A percentile compares a stretch with the other conserved stretches of the same genome.
These are phyloP conservation scores for Gibbula magus DNA, from an alignment of 2,888 invertebrate species.

Conservation along the genomic window DNA sequence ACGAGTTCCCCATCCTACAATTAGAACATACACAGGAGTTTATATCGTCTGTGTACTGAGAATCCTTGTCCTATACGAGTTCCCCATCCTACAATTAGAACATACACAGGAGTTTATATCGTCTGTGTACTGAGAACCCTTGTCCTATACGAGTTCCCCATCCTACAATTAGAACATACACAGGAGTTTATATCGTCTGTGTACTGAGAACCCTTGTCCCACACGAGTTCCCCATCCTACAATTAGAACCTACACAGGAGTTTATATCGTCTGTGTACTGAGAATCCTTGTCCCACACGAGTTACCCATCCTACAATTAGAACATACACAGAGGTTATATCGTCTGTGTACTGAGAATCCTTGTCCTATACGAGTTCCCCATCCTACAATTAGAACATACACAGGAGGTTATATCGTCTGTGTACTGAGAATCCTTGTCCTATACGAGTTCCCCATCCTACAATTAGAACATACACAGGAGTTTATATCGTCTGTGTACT, in stretches of 20 bases:
- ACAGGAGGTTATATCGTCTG: too few species aligned
- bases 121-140: conserved; percentile 77
- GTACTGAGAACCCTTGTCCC: conserved; percentile 78
- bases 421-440: conserved; percentile 77
- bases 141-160: conserved; percentile 78
- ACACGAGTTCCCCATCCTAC: conserved; percentile 76
- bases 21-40: too few species aligned
- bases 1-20: conserved; percentile 74
- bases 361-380: conserved; percentile 79
- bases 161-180: conserved; percentile 39
- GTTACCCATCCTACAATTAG: conserved; percentile 69
- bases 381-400: conserved; percentile 40
- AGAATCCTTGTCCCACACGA: conserved; percentile 78
- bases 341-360: conserved; percentile 76
- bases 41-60: too few species aligned
- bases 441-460: conserved; percentile 77
- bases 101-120: too few species aligned
- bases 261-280: too few species aligned
- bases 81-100: conserved; percentile 65
- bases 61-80: conserved; percentile 78
- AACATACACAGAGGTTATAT: too few species aligned
- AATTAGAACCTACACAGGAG: too few species aligned
- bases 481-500: too few species aligned
- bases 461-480: too few species aligned
- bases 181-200: too few species aligned